Base-by-base conservation (phyloP, 2,888 invertebrate species). In the Dione juno region DNA sequence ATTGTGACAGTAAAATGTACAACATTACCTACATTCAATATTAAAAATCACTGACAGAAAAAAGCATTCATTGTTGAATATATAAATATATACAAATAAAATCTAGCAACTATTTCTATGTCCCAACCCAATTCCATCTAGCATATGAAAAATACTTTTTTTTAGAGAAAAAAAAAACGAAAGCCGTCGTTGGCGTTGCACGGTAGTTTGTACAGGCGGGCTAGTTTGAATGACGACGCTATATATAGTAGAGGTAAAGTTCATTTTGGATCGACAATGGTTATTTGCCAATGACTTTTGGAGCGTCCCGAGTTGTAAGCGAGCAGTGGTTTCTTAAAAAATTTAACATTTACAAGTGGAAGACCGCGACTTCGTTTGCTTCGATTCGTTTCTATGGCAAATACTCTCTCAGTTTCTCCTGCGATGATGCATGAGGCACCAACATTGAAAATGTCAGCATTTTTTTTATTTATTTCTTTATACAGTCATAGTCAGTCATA, bases 251-350 rank as follows among this genome's bases (percentile, higher is more conserved):
- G 67, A 28, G 50, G 61, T 82, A 86, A 75, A 78, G 86, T 81
- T 75, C 74, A 79, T 72, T 86, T 85, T 78, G 73, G 81, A 82
- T 83, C 79, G 80, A 75, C 78, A 71, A 41, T 63, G 64, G 65
- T 50, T 77, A 80, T 64, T 83, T 84, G 80, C 78, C 79, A 81
- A 81, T 80, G 80, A 79, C 75, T 82, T 82, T 78, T 67, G 67
- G 66, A 59, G 71, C 76, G 82, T 82, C 76, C 16, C 78, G 81
- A 84, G 77, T 77, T 53, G 82, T 74, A 78, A 79, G 81, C 77
- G 80, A 53, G 6, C 16, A 1, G n/a, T 28, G 5, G 43, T 35
- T 50, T n/a, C 8, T 16, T n/a, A n/a, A 14, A 0, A 40, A 59
- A 41, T 40, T 16, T 41, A 0, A 19, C 9, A 16, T 35, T 35